Base-by-base conservation (phyloP, 1,140 invertebrate species). In the Saccostrea cuccullata region DNA sequence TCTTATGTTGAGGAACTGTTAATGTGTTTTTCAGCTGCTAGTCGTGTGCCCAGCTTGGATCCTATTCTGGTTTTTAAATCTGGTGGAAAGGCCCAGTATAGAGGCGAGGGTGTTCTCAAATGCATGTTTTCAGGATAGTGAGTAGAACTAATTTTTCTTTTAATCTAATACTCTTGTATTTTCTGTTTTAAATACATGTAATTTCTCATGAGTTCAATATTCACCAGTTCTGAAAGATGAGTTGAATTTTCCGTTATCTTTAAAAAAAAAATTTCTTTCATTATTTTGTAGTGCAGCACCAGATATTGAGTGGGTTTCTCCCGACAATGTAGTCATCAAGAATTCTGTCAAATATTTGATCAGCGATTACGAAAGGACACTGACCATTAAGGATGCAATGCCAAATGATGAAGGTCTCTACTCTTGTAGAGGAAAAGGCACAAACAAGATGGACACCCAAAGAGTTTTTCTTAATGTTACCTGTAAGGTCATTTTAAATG, bases 111-210 rank as follows among this genome's bases (percentile, higher is more conserved):
- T 2, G 70, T 36, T 15, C 26, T 77, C 8, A 77, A 26, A 30
- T 77, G 70, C 26, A 77, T 77, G 70, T 77, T 77, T 30, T 77
- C 70, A 15, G 70, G 70, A 77, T 77, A 77, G 70, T 77, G 26
- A 77, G 70, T 77, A 77, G 2, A 64, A 20, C 6, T 64, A n/a
- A 47, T 47, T 47, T 47, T 36, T 36, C 5, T 47, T 47, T 8
- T 47, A 8, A 47, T 5, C 47, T 47, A 9, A 47, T 47, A 47
- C 47, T 47, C 47, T 9, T 2, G 47, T 47, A 47, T 47, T 6
- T 47, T 1, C 47, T 47, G 47, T 47, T 47, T 47, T 47, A 47
- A 47, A 47, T 47, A 47, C 47, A 47, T 36, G 30, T 36, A 36
- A 36, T 36, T 36, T 36, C 30, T 36, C 30, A 36, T 36, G 30